phyloP scores from a whole-genome alignment of 2,113 vertebrate species.

The Crotalus helleri region DNA sequence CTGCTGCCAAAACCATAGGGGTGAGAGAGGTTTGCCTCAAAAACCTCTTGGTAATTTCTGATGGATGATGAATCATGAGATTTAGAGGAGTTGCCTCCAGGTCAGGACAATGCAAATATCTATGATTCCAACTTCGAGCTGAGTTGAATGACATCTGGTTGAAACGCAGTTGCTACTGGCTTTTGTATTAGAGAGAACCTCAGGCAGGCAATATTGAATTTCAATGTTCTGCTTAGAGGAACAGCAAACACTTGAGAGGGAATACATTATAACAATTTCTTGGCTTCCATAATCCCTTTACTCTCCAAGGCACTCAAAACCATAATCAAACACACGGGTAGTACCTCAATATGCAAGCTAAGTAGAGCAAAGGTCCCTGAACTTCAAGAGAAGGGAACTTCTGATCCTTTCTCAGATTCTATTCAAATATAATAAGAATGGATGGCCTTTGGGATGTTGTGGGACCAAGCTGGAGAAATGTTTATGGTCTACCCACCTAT shows the following conservation, averaged over 20 bases:
- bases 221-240: conserved; percentile 17
- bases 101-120: not conserved
- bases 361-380: too few relatives aligned
- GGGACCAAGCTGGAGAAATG: not conserved
- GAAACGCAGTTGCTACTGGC: not conserved
- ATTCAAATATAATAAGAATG: not conserved
- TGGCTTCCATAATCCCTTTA: conserved; percentile 16
- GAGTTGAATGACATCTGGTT: conserved; percentile 1
- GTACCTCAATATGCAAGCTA: not conserved
- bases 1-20: conserved; percentile 9
- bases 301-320: conserved; percentile 14
- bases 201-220: not conserved
- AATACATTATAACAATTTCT: conserved; percentile 15
- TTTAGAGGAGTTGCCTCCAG: not conserved
- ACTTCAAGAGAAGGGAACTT: not conserved
- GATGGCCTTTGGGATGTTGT: not conserved
- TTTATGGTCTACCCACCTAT: not conserved
- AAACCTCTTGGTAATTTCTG: not conserved
- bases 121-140: not conserved
- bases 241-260: conserved; percentile 23
- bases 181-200: not conserved
- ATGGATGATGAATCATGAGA: not conserved
- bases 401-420: not conserved
- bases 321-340: not conserved
- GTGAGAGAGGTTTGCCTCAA: not conserved